These are phyloP conservation scores for Coregonus sp. DNA, from an alignment of 2,797 vertebrate species.

Conservation along the genomic window DNA sequence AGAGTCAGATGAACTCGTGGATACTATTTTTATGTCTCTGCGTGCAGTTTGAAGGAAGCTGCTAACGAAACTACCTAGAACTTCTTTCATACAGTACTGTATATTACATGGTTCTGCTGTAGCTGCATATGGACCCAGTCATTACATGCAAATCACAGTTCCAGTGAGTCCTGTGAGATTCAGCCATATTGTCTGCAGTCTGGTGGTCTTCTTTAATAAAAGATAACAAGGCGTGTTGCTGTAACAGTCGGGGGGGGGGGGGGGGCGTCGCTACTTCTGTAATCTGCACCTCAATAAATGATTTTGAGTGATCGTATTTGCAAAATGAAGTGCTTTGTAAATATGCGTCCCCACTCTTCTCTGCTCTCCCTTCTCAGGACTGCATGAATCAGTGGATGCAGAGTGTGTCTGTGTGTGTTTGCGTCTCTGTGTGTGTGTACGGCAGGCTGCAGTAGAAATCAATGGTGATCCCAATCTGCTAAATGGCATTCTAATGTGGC, in stretches of 20 bases:
- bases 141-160: slow-evolving; percentile 1
- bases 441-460: too few species aligned
- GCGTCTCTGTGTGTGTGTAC: too few species aligned
- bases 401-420: background rate
- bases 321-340: too few species aligned
- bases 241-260: background rate
- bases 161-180: background rate
- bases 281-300: background rate
- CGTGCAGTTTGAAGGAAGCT: too few species aligned
- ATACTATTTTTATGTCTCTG: background rate
- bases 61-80: too few species aligned
- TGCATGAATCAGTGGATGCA: background rate
- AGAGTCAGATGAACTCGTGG: too few species aligned
- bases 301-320: background rate
- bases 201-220: background rate
- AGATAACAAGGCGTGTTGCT: background rate
- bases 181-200: background rate
- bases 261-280: background rate
- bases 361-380: background rate
- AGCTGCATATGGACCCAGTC: background rate
- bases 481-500: slow-evolving; percentile 2
- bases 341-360: too few species aligned
- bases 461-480: slow-evolving; percentile 7
- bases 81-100: background rate
- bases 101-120: background rate